These are phyloP conservation scores for Cheilosia urbana DNA, from an alignment of 2,888 invertebrate genomes.

Conservation along the genomic window DNA sequence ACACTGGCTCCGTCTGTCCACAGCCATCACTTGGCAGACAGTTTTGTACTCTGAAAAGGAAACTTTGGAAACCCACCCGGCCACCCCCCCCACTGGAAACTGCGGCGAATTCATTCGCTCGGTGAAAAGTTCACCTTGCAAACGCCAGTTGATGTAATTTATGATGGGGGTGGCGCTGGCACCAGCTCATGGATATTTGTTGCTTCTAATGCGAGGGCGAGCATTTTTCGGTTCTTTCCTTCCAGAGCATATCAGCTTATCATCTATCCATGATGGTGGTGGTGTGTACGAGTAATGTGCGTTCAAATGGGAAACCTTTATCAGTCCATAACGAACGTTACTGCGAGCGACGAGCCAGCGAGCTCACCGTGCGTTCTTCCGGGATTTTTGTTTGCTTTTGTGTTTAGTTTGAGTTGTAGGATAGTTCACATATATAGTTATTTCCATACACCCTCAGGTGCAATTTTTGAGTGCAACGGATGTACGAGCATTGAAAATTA, in stretches of 20 bases:
- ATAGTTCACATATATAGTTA: conserved; percentile 21
- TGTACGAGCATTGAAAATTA: conserved; percentile 32
- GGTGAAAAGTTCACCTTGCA: conserved; percentile 61
- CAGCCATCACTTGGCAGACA: background rate
- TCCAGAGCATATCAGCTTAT: conserved; percentile 70
- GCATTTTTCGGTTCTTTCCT: conserved; percentile 54
- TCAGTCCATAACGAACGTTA: conserved; percentile 79
- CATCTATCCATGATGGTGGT: conserved; percentile 53
- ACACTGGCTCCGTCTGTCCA: conserved; percentile 23
- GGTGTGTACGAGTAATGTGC: conserved; percentile 64
- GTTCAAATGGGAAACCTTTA: conserved; percentile 77
- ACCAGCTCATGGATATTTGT: conserved; percentile 58
- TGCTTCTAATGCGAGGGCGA: conserved; percentile 61
- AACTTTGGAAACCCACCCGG: conserved; percentile 34
- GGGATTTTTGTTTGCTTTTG: conserved; percentile 66
- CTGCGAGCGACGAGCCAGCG: conserved; percentile 73
- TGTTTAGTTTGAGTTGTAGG: conserved; percentile 60
- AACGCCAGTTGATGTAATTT: conserved; percentile 48
- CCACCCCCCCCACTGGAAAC: conserved; percentile 22
- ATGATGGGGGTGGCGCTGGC: conserved; percentile 28
- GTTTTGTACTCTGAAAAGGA: conserved; percentile 31
- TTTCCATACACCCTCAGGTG: conserved; percentile 14
- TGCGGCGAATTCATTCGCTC: conserved; percentile 55
- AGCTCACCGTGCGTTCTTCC: conserved; percentile 65
- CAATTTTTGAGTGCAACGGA: background rate